phyloP scores from a whole-genome alignment of 2,113 vertebrate genomes.

The Poeciliopsis turrubarensis region DNA sequence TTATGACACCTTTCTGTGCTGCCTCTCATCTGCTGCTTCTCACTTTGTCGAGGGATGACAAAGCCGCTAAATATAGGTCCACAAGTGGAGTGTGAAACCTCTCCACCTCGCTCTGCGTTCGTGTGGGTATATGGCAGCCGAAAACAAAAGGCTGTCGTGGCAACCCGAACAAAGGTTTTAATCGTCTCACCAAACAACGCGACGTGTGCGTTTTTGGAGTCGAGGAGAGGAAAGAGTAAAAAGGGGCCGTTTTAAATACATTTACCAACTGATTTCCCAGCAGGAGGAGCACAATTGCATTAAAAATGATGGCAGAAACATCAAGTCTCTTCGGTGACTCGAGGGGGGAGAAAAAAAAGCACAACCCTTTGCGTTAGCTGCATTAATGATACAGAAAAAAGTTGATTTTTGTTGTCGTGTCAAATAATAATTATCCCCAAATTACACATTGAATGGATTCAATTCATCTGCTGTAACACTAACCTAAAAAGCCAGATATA shows the following conservation, averaged over 20 bases:
- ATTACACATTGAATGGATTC: not conserved
- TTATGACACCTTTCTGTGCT: conserved; percentile 64
- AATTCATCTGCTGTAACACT: conserved; percentile 9
- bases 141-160: conserved; percentile 5
- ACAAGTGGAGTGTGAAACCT: conserved; percentile 57
- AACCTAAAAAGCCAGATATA: not conserved
- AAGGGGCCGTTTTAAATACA: not conserved
- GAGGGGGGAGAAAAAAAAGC: not conserved
- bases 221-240: not conserved
- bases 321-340: not conserved
- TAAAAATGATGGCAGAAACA: not conserved
- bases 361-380: not conserved
- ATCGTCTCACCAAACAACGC: not conserved
- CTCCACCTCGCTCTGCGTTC: conserved; percentile 39
- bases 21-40: conserved; percentile 59
- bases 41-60: conserved; percentile 55
- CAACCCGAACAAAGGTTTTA: conserved; percentile 21
- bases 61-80: conserved; percentile 63
- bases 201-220: not conserved
- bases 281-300: not conserved
- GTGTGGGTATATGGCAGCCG: conserved; percentile 14
- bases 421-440: not conserved
- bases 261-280: not conserved
- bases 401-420: not conserved
- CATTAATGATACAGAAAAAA: not conserved